A percentile compares a stretch with the other conserved stretches of the same genome.
Evolutionary conservation across 2,888 invertebrate species (phyloP).

Genomic region (Fragum fragum): DNA sequence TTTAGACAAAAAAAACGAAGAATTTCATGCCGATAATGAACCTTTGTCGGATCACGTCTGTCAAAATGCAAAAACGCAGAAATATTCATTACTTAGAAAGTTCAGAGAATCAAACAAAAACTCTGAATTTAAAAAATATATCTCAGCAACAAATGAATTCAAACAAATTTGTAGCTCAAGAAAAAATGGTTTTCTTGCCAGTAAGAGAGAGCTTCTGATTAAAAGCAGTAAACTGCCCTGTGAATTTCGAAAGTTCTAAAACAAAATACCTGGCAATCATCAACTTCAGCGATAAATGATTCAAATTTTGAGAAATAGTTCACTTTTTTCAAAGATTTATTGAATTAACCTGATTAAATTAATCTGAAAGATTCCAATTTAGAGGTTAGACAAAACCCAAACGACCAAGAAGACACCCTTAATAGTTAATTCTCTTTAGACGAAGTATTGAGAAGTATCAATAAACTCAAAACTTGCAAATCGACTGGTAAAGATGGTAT

Average conservation of each 20-base stretch:
- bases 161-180: neutral
- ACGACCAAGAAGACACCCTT: neutral
- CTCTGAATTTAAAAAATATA: neutral
- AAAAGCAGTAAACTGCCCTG: neutral
- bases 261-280: neutral
- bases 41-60: neutral
- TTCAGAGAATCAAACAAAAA: neutral
- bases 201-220: neutral
- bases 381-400: no score
- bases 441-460: neutral
- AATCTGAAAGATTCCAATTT: neutral
- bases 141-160: neutral
- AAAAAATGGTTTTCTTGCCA: neutral
- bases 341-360: neutral
- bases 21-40: neutral
- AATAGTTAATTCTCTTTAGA: neutral
- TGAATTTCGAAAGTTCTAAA: neutral
- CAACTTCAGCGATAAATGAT: neutral
- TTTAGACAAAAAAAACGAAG: neutral
- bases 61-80: neutral
- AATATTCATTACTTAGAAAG: no score
- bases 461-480: no score
- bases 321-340: neutral
- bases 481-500: neutral
- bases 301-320: no score